Evolutionary conservation across 2,888 invertebrate species (phyloP).

Genomic region (Boloria selene): DNA sequence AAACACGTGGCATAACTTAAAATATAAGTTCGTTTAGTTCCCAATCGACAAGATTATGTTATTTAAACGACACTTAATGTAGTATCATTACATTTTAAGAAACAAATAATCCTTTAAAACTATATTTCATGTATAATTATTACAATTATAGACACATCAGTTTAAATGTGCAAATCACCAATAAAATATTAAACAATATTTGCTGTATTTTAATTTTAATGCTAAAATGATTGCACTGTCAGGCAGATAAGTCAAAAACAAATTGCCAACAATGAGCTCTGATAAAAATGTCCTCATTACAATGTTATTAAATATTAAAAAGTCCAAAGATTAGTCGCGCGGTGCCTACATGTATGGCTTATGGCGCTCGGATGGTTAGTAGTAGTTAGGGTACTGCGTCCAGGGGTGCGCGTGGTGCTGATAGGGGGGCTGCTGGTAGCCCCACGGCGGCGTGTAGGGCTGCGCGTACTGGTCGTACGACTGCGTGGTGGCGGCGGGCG

Average conservation of each 20-base stretch:
- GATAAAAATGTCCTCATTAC: too few relatives aligned
- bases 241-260: not conserved
- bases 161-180: constrained; percentile 2
- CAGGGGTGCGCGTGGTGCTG: constrained; percentile 75
- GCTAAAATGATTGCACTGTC: not conserved
- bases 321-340: not conserved
- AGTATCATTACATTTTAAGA: constrained; percentile 6
- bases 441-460: constrained; percentile 77
- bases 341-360: not conserved
- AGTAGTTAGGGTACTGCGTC: constrained; percentile 78
- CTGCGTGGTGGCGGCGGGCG: constrained; percentile 58
- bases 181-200: not conserved
- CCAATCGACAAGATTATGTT: constrained; percentile 24
- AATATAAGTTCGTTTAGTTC: constrained; percentile 23
- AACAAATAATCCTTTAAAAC: not conserved
- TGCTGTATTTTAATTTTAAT: too few relatives aligned
- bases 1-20: constrained; percentile 35
- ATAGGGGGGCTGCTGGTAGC: constrained; percentile 78
- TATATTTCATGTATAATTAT: not conserved
- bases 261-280: too few relatives aligned
- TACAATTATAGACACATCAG: constrained; percentile 2
- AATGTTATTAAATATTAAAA: not conserved
- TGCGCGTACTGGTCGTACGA: constrained; percentile 74
- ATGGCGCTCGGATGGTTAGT: constrained; percentile 50
- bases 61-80: constrained; percentile 11